These are phyloP conservation scores for Tubulanus polymorphus DNA, from an alignment of 2,888 invertebrate species.

Conservation along the genomic window DNA sequence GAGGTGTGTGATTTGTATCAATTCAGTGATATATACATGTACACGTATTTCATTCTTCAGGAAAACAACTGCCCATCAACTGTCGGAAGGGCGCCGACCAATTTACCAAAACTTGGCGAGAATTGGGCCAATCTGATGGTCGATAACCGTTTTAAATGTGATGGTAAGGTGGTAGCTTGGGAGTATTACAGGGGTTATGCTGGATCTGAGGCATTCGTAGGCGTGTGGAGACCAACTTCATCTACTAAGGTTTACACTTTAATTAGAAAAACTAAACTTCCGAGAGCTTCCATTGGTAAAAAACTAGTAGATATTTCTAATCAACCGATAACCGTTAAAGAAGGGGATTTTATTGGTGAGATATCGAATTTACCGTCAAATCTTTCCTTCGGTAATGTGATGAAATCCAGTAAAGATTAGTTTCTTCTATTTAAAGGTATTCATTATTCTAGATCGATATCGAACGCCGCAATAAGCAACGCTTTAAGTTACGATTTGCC, in stretches of 20 bases:
- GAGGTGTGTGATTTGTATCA: too few relatives aligned
- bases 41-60: too few relatives aligned
- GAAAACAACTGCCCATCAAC: constrained; percentile 34
- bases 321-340: constrained; percentile 29
- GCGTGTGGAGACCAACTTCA: constrained; percentile 37
- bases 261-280: constrained; percentile 30
- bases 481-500: too few relatives aligned
- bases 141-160: constrained; percentile 43
- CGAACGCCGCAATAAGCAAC: too few relatives aligned
- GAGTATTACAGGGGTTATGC: constrained; percentile 36
- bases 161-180: constrained; percentile 36
- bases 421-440: too few relatives aligned
- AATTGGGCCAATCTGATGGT: constrained; percentile 41
- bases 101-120: constrained; percentile 30
- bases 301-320: constrained; percentile 22
- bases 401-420: too few relatives aligned
- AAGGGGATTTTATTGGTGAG: constrained; percentile 50
- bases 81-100: constrained; percentile 33
- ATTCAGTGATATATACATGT: too few relatives aligned
- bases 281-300: constrained; percentile 27
- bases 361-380: too few relatives aligned
- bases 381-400: too few relatives aligned
- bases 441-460: too few relatives aligned
- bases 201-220: constrained; percentile 32
- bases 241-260: constrained; percentile 33